Base-by-base conservation (phyloP, 2,888 invertebrate species). In the Auanema sp. region DNA sequence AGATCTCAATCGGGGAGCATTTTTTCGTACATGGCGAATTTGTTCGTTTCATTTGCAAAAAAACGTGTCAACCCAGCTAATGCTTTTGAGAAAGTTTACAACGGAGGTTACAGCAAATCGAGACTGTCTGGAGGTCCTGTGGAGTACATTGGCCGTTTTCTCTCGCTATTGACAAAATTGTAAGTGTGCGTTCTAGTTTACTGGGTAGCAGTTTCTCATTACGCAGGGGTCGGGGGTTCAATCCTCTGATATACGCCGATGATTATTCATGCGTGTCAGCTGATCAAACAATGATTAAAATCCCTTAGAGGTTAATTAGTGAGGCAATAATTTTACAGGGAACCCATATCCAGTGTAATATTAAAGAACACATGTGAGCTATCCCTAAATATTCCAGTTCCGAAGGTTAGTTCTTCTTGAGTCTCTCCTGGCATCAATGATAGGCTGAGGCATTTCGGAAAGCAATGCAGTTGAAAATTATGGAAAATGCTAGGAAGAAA, bases 241-340 rank as follows among this genome's bases (percentile, higher is more conserved):
- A 25, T 2, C 2, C 53, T 53, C 54, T n/a, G 10, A 47, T 12
- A 18, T 4, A 43, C 50, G 50, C 60, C 43, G 55, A 66, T 66
- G 66, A 54, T 47, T 23, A 50, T 66, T 66, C 66, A 66, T 63
- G 66, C 66, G 66, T 66, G 66, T 66, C 66, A 66, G 52, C 66
- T 66, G 66, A 66, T 53, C 24, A 47, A n/a, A 51, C 59, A 33
- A 49, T 66, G 66, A 66, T 66, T 63, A 63, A 42, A 63, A 49
- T 42, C 59, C 61, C 60, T 16, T 43, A 18, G 57, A 59, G 55
- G 63, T 43, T 23, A 16, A 47, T 49, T 47, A 24, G 52, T 60
- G 59, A 60, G 59, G 58, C 59, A 16, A 16, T 40, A n/a, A 41
- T 60, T 60, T 47, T 57, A 33, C 33, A 33, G 33, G 33, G 33